Conservation (phyloP, 2,113 vertebrate species). For the Bothrops jararaca region DNA sequence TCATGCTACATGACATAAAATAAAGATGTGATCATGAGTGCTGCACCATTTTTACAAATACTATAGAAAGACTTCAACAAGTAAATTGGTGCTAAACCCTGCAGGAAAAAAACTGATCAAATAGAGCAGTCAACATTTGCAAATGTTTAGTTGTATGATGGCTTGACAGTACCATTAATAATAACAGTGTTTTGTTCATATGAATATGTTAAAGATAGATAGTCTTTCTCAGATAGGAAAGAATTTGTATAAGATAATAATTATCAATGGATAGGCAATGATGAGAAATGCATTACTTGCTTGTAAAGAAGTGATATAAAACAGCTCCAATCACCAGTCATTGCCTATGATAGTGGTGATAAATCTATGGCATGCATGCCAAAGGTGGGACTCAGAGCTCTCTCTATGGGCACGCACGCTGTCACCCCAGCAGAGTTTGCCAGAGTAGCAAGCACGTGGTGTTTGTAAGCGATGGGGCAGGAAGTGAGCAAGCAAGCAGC, state of each 20-base stretch:
- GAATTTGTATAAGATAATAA: not conserved
- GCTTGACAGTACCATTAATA: not conserved
- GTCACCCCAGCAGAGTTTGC: too few species aligned
- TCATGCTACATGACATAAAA: not conserved
- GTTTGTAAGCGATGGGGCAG: too few species aligned
- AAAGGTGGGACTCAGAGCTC: too few species aligned
- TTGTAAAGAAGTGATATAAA: not conserved
- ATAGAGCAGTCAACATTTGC: not conserved
- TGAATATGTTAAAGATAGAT: not conserved
- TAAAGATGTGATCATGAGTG: not conserved
- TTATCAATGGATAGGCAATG: not conserved
- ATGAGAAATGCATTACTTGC: not conserved
- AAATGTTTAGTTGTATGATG: not conserved
- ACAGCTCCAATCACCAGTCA: not conserved
- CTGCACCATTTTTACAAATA: not conserved
- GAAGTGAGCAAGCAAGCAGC: too few species aligned
- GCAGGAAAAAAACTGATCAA: not conserved
- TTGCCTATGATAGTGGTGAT: not conserved
- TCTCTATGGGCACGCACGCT: too few species aligned
- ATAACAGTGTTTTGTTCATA: not conserved
- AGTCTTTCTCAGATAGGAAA: not conserved
- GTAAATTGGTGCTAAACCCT: not conserved
- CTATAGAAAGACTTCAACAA: not conserved
- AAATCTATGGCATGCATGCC: too few species aligned
- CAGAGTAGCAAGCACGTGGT: too few species aligned